Evolutionary conservation across 2,797 vertebrate genomes (phyloP), one percentile per base, ranked within the genome.

Genomic region (Champsocephalus gunnari): DNA sequence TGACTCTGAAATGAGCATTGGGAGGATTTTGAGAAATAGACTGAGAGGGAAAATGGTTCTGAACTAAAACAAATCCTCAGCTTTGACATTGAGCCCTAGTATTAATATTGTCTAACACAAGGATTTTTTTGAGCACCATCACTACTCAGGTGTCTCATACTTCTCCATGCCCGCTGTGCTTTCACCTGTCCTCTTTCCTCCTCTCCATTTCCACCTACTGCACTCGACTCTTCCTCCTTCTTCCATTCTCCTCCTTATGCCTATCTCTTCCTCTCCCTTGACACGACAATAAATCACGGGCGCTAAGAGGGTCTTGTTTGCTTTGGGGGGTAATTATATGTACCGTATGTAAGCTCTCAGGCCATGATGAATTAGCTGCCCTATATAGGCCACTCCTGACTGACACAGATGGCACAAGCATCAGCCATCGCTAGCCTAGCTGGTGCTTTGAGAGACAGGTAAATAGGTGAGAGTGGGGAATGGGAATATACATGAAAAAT

Each of bases 311-410:
- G 73, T 88, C 87, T 91, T 93, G 92, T 95, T 95, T 94, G 92
- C 77, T 59, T 92, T 85, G 84, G 88, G 89, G 89, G 90, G 87
- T 93, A 93, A 94, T 95, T 95, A 94, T 89, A 87, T 87, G 66
- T 89, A 88, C 87, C 82, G 71, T 93, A 92, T 93, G 91, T 92
- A 93, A 90, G 90, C 90, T 85, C 87, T 93, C 90, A 89, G 88
- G 78, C 84, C 84, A 60, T 94, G 94, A 95, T 95, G 88, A 94
- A 95, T 95, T 94, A 94, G 93, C 83, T 88, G 87, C 91, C 90
- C 85, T 88, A 92, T 92, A 94, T 95, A 94, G 93, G 92, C 81
- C 90, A 91, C 83, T 91, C 85, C 91, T 92, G 87, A 95, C 86
- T 93, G 93, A 94, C 92, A 89, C 85, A 86, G 85, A 82, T 74